These are phyloP conservation scores for Ptilodon capucinus DNA, from an alignment of 2,888 invertebrate genomes.

Conservation along the genomic window DNA sequence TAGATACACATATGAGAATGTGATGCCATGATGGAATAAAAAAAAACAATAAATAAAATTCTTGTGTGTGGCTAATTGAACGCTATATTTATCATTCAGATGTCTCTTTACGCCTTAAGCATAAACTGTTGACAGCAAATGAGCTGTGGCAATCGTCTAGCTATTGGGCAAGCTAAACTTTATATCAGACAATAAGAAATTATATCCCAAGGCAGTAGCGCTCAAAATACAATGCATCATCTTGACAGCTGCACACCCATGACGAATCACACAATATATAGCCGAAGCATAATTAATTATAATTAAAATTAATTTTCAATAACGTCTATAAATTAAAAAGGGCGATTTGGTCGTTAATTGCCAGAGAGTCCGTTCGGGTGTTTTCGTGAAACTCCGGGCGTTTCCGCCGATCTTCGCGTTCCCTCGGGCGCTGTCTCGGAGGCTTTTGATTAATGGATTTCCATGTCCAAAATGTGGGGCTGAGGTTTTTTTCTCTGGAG, in stretches of 20 bases:
- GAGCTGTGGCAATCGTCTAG: slow-evolving; percentile 13
- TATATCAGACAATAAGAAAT: slow-evolving; percentile 9
- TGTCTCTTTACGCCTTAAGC: slow-evolving; percentile 27
- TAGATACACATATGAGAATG: too few species aligned
- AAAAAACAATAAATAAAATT: neutral
- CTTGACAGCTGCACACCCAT: slow-evolving; percentile 24
- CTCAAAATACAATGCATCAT: slow-evolving; percentile 1
- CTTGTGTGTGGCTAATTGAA: neutral
- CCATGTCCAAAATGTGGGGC: slow-evolving; percentile 47
- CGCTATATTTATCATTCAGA: slow-evolving; percentile 3
- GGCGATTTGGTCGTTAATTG: slow-evolving; percentile 27
- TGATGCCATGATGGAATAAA: too few species aligned
- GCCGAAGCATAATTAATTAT: slow-evolving; percentile 48
- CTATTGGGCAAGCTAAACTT: slow-evolving; percentile 10
- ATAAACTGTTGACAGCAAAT: slow-evolving; percentile 21
- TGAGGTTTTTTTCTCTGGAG: slow-evolving; percentile 41
- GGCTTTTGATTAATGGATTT: slow-evolving; percentile 65
- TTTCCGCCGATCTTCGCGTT: slow-evolving; percentile 27
- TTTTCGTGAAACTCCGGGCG: slow-evolving; percentile 33
- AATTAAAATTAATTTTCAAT: slow-evolving; percentile 55
- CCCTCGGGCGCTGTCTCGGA: slow-evolving; percentile 51
- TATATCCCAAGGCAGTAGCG: slow-evolving; percentile 4
- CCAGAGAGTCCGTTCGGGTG: slow-evolving; percentile 38
- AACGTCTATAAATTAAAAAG: slow-evolving; percentile 52
- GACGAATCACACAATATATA: slow-evolving; percentile 31